Evolutionary conservation across 1,140 invertebrate species (phyloP).

Genomic region (Atta texana): DNA sequence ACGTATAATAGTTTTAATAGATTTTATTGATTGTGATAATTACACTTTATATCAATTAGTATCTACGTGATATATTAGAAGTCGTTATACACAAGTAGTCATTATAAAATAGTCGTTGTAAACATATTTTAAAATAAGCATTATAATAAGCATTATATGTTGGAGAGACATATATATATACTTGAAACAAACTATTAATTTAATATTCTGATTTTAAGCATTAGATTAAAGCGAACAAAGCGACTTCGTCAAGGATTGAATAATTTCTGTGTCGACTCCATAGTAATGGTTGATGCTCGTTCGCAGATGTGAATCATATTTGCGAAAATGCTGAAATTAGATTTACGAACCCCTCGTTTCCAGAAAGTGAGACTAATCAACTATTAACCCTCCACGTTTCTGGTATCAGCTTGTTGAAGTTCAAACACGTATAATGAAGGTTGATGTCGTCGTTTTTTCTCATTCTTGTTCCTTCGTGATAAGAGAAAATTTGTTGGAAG

Average conservation of each 20-base stretch:
- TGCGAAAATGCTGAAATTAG: constrained; percentile 77
- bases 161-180: neutral
- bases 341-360: constrained; percentile 77
- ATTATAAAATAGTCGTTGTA: neutral
- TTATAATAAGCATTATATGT: constrained; percentile 1
- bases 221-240: constrained; percentile 45
- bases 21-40: constrained; percentile 10
- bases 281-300: constrained; percentile 11
- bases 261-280: constrained; percentile 30
- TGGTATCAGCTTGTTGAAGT: constrained; percentile 43
- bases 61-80: too few species aligned
- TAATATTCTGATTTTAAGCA: constrained; percentile 22
- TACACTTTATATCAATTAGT: neutral
- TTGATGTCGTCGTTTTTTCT: constrained; percentile 69
- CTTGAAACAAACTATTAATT: constrained; percentile 12
- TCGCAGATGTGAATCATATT: constrained; percentile 28
- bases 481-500: constrained; percentile 45
- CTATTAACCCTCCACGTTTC: constrained; percentile 7
- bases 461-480: neutral
- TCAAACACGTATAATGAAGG: constrained; percentile 79
- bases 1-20: neutral
- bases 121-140: neutral
- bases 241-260: neutral
- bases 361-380: constrained; percentile 12
- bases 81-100: too few species aligned